Evolutionary conservation across 2,113 vertebrate species (phyloP).

Genomic region (Pavo muticus): DNA sequence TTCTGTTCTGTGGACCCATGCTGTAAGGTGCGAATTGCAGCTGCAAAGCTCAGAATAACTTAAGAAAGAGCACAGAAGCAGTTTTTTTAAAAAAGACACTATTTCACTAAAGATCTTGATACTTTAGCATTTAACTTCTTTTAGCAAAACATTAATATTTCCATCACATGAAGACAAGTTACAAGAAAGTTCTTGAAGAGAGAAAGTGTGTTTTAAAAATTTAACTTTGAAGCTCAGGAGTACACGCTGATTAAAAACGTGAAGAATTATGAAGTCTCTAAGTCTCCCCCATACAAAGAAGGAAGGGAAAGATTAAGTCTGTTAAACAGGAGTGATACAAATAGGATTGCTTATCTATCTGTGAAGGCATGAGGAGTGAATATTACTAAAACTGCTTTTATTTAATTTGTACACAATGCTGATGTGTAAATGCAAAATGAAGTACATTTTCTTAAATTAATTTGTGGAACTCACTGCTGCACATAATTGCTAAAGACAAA

Average conservation of each 20-base stretch:
- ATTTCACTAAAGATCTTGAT: background rate
- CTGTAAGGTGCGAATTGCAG: background rate
- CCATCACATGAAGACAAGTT: background rate
- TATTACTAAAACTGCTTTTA: background rate
- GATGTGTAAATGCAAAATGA: background rate
- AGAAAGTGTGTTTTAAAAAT: conserved; percentile 2
- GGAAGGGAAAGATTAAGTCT: background rate
- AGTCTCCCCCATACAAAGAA: background rate
- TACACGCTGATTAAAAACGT: background rate
- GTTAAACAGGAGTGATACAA: background rate
- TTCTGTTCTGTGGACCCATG: background rate
- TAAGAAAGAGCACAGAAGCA: background rate
- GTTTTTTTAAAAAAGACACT: background rate
- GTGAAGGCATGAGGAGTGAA: background rate
- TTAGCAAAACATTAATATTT: conserved; percentile 7
- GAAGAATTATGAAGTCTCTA: background rate
- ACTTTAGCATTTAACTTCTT: background rate
- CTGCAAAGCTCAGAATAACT: background rate
- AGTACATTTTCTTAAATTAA: background rate
- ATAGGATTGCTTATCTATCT: background rate
- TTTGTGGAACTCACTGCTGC: background rate
- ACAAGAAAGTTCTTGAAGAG: background rate
- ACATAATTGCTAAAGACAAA: background rate
- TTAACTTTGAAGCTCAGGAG: background rate
- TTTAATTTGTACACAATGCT: background rate